Evolutionary conservation across 1,140 invertebrate genomes (phyloP).

Genomic region (Antheraea pernyi): DNA sequence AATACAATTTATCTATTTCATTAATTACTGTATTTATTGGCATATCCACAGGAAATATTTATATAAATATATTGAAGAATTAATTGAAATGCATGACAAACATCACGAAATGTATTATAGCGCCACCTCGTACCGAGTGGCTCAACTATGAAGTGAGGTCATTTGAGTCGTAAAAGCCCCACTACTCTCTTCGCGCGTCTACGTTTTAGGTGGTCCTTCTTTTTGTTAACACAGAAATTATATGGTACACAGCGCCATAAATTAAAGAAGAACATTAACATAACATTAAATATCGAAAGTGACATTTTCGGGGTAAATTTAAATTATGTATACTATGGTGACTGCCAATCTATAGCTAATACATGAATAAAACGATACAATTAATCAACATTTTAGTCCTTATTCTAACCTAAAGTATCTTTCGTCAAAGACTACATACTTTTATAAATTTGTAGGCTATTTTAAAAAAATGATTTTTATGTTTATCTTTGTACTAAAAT

Average conservation of each 20-base stretch:
- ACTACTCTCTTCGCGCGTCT: background rate
- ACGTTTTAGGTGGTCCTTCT: background rate
- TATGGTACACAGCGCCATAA: background rate
- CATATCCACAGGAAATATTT: background rate
- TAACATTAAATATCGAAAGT: background rate
- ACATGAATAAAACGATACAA: too few relatives aligned
- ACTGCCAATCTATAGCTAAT: too few relatives aligned
- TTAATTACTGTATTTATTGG: background rate
- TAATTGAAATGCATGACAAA: constrained; percentile 12
- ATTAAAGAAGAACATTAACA: background rate
- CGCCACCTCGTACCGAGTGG: constrained; percentile 67
- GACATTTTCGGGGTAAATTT: too few relatives aligned
- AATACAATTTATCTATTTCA: background rate
- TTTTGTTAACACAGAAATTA: too few relatives aligned
- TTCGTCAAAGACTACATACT: too few relatives aligned
- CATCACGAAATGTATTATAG: constrained; percentile 16
- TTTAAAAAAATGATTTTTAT: too few relatives aligned
- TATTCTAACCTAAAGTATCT: too few relatives aligned
- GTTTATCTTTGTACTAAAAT: too few relatives aligned
- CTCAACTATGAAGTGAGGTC: constrained; percentile 35
- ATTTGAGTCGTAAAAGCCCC: constrained; percentile 20
- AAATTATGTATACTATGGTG: too few relatives aligned
- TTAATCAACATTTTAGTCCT: too few relatives aligned
- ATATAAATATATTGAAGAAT: background rate
- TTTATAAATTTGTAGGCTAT: too few relatives aligned